phyloP scores from a whole-genome alignment of 1,140 invertebrate genomes.

The Myzus persicae region DNA sequence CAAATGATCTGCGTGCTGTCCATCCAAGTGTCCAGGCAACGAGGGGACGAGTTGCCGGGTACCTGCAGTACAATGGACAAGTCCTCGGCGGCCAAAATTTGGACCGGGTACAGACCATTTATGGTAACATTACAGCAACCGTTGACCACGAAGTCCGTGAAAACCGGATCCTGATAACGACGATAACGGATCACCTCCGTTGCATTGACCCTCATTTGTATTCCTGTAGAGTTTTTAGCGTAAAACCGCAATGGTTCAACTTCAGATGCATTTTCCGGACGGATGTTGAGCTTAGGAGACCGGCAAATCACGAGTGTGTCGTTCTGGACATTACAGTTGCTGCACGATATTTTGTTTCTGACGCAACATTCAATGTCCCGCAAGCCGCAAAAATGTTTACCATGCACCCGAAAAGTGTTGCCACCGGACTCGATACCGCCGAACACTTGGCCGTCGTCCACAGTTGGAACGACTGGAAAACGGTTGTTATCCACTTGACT shows the following conservation, averaged over 20 bases:
- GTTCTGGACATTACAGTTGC: slow-evolving; percentile 25
- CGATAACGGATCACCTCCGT: no score
- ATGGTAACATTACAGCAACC: background rate
- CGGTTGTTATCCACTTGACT: background rate
- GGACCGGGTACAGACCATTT: background rate
- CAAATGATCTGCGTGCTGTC: background rate
- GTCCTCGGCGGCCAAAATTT: background rate
- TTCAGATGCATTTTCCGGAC: background rate
- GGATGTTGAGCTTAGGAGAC: slow-evolving; percentile 78
- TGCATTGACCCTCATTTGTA: no score
- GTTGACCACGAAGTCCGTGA: background rate
- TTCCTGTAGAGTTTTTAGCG: background rate
- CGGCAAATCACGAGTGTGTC: slow-evolving; percentile 85
- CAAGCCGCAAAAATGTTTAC: background rate
- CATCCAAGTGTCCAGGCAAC: background rate
- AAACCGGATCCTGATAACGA: background rate
- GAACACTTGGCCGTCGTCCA: slow-evolving; percentile 73
- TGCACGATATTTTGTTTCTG: accelerated
- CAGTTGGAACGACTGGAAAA: slow-evolving; percentile 64
- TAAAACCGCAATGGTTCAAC: background rate
- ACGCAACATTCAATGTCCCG: background rate
- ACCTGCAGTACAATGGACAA: background rate
- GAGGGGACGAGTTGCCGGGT: background rate
- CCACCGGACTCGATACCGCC: background rate
- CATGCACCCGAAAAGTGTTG: background rate